Evolutionary conservation across 2,797 vertebrate species (phyloP), one percentile per base, ranked within the genome.

Genomic region (Megalops cyprinoides): DNA sequence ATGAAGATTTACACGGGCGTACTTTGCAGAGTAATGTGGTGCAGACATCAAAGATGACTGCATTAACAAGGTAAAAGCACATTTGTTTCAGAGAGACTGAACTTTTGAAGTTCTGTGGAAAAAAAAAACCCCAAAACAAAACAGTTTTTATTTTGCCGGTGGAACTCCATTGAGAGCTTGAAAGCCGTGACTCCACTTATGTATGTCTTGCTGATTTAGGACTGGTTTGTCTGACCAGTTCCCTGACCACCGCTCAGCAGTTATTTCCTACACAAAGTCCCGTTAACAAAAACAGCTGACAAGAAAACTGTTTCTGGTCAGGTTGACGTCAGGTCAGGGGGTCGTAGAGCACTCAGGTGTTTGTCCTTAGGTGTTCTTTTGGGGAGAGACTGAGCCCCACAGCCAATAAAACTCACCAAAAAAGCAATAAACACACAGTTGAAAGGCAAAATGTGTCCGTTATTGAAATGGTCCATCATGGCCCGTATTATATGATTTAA

Each of bases 161-260:
- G 67, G 67, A 71, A n/a, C 67, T 71, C 67, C 39, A 71, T 39
- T 67, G n/a, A 71, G 44, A 71, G 39, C 34, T 71, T 71, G 67
- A 44, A n/a, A n/a, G 18, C 44, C 20, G 9, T 71, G 67, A 71
- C 67, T 23, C 37, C 51, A 18, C 31, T 67, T 39, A 34, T 37
- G 14, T 6, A 34, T 14, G 62, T 67, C 15, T 18, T 37, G 62
- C 67, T 42, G 67, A 71, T 71, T 71, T 71, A 71, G 39, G 67
- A 67, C 37, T 1, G 25, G 23, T 23, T 69, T 18, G 37, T 71
- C 67, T 65, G 60, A 1, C 37, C 31, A 15, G 67, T 71, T 44
- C 67, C 67, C 67, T 44, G 67, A 1, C 39, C 37, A 71, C 20
- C 39, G 44, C 39, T 71, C 37, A 71, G 44, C 3, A 39, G 37